These are phyloP conservation scores for Wasmannia auropunctata DNA, from an alignment of 1,140 invertebrate genomes.

Conservation along the genomic window DNA sequence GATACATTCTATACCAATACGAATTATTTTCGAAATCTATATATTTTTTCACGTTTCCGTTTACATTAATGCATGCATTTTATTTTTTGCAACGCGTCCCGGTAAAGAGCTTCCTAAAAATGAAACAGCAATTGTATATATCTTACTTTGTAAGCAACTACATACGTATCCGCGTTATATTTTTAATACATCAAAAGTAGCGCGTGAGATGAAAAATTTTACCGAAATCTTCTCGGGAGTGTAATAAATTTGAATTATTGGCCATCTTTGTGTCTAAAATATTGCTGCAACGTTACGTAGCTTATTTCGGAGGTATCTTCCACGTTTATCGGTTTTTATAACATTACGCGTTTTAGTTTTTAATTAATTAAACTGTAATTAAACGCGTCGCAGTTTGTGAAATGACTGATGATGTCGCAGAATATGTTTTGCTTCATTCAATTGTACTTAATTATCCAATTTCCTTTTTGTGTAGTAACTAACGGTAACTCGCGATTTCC, in stretches of 20 bases:
- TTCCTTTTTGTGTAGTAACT: not conserved
- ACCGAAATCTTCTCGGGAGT: not conserved
- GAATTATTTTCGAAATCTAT: not conserved
- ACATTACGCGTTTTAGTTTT: not conserved
- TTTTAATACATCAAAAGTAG: not conserved
- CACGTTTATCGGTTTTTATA: not conserved
- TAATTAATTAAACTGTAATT: conserved; percentile 6
- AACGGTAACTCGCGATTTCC: conserved; percentile 11
- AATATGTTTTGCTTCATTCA: conserved; percentile 2
- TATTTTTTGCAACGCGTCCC: not conserved
- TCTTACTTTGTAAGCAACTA: not conserved
- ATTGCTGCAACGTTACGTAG: not conserved
- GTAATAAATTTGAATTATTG: not conserved
- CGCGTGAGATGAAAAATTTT: not conserved
- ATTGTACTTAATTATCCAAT: conserved; percentile 34
- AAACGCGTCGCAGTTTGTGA: not conserved
- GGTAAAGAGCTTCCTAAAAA: not conserved
- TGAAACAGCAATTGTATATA: not conserved
- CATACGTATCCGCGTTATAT: not conserved
- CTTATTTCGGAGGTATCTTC: not conserved
- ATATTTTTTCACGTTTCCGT: not conserved
- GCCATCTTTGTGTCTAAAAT: not conserved
- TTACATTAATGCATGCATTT: not conserved
- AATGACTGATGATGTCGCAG: not conserved
- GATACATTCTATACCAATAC: not conserved